phyloP scores from a whole-genome alignment of 2,797 vertebrate genomes.

The Anniella stebbinsi region DNA sequence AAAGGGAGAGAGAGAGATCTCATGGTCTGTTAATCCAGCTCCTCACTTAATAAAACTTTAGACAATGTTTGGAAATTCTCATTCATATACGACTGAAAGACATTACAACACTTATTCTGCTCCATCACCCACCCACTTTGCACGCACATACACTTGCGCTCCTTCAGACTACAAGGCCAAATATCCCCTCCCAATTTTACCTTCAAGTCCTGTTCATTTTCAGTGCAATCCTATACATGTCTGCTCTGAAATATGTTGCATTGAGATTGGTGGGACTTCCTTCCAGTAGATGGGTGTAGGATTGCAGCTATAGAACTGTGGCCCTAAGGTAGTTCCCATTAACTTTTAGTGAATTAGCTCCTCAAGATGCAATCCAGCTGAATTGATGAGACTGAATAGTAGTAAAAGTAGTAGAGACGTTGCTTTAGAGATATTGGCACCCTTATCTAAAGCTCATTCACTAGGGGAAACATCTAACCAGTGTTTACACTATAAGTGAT shows the following conservation, averaged over 20 bases:
- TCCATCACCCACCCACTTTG: neutral
- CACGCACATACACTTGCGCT: no score
- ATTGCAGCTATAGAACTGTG: neutral
- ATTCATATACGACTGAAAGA: neutral
- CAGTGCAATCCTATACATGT: neutral
- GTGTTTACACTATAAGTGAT: neutral
- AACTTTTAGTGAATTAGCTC: neutral
- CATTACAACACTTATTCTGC: neutral
- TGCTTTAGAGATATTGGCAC: neutral
- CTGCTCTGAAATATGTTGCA: neutral
- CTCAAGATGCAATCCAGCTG: neutral
- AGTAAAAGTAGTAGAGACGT: neutral
- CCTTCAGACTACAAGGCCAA: neutral
- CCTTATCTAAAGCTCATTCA: neutral
- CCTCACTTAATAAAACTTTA: neutral
- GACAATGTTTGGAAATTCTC: neutral
- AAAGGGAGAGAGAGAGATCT: neutral
- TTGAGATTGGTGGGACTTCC: neutral
- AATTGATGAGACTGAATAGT: neutral
- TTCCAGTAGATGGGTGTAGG: neutral
- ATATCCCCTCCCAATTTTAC: neutral
- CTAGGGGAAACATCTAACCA: neutral
- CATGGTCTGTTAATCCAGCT: conserved; percentile 31
- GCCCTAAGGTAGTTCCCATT: neutral
- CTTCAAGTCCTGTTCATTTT: neutral